Percentiles rank a stretch among this genome's conserved stretches.
Evolutionary conservation across 2,113 vertebrate genomes (phyloP).

Genomic region (Microtus montanus): DNA sequence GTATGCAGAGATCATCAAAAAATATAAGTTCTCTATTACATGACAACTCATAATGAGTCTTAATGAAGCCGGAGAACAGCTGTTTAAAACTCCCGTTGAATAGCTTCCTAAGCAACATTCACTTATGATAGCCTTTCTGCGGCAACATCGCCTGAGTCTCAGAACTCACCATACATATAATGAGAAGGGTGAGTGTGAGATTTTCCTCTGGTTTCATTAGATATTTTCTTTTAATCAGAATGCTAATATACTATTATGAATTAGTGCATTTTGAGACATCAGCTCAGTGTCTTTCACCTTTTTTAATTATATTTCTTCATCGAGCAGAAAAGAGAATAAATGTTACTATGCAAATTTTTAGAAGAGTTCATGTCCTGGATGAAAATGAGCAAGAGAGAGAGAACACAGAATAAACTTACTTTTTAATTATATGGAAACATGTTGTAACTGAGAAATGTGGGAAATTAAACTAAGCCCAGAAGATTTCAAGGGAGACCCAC

Average conservation of each 20-base stretch:
- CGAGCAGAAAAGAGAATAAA: constrained; percentile 83
- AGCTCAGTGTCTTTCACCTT: constrained; percentile 84
- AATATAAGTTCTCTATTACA: constrained; percentile 87
- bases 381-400: constrained; percentile 65
- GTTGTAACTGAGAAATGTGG: constrained; percentile 71
- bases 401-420: constrained; percentile 78
- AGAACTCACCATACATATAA: constrained; percentile 70
- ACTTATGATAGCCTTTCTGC: constrained; percentile 77
- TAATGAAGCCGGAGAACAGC: constrained; percentile 89
- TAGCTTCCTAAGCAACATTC: constrained; percentile 82
- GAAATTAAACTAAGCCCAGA: constrained; percentile 74
- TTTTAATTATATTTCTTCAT: constrained; percentile 84
- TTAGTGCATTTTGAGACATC: constrained; percentile 81
- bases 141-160: constrained; percentile 73
- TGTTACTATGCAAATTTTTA: constrained; percentile 85
- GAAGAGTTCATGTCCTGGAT: constrained; percentile 73
- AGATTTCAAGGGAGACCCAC: constrained; percentile 59
- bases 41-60: constrained; percentile 89
- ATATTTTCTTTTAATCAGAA: constrained; percentile 84
- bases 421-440: constrained; percentile 83
- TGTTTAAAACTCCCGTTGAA: constrained; percentile 85
- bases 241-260: constrained; percentile 79
- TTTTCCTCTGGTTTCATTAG: constrained; percentile 81
- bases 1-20: constrained; percentile 87
- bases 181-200: constrained; percentile 79